Evolutionary conservation across 1,140 invertebrate genomes (phyloP).

Genomic region (Drosophila grimshawi): DNA sequence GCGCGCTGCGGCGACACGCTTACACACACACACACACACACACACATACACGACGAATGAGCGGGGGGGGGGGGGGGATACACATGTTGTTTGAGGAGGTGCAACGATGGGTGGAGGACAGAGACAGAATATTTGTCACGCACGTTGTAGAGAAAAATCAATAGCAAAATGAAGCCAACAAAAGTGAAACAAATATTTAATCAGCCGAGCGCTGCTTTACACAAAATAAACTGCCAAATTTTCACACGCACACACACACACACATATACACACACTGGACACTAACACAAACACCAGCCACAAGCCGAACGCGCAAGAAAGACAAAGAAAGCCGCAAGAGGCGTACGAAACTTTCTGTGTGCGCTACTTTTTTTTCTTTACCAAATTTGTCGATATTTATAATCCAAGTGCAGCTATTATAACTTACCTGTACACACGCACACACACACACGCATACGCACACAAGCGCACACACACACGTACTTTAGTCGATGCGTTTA

Average conservation of each 20-base stretch:
- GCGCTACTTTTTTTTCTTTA: not conserved
- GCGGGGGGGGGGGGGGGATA: too few relatives aligned
- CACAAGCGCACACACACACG: not conserved
- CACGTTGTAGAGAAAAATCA: constrained; percentile 42
- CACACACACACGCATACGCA: constrained; percentile 2
- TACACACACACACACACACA: constrained; percentile 41
- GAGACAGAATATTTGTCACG: constrained; percentile 28
- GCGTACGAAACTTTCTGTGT: not conserved
- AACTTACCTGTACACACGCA: constrained; percentile 28
- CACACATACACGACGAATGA: not conserved
- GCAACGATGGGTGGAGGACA: not conserved
- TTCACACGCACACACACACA: constrained; percentile 12
- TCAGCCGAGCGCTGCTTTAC: constrained; percentile 4
- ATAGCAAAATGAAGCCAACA: constrained; percentile 39
- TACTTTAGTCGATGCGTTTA: constrained; percentile 33
- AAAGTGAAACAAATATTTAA: constrained; percentile 18
- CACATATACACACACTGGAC: constrained; percentile 5
- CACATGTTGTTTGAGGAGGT: too few relatives aligned
- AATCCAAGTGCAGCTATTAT: constrained; percentile 10
- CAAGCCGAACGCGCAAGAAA: not conserved
- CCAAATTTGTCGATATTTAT: constrained; percentile 14
- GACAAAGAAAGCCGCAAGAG: constrained; percentile 27
- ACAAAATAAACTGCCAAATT: constrained; percentile 8
- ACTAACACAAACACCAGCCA: constrained; percentile 1
- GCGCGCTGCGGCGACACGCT: constrained; percentile 47